phyloP scores from a whole-genome alignment of 2,888 invertebrate genomes.

The Mechanitis mazaeus region DNA sequence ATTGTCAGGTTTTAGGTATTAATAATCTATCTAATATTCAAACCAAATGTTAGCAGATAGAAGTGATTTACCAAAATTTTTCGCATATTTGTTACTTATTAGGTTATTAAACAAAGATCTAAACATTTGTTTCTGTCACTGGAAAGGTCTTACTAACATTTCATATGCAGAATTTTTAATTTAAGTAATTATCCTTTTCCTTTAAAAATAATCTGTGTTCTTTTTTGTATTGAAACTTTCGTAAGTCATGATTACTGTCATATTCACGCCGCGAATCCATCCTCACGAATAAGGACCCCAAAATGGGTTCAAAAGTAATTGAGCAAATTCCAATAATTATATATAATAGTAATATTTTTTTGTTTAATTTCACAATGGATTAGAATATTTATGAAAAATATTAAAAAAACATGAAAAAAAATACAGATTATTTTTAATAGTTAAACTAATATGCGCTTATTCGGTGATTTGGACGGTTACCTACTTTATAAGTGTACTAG shows the following conservation, averaged over 20 bases:
- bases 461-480: conserved; percentile 54
- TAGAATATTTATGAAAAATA: too few species aligned
- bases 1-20: conserved; percentile 62
- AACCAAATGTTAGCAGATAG: conserved; percentile 45
- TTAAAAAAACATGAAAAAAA: neutral
- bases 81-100: conserved; percentile 9
- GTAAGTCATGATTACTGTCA: too few species aligned
- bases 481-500: conserved; percentile 51
- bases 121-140: conserved; percentile 4
- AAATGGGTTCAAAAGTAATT: too few species aligned
- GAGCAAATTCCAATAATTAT: too few species aligned
- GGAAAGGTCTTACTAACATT: conserved; percentile 4
- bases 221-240: neutral
- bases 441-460: conserved; percentile 28
- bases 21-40: conserved; percentile 62
- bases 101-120: neutral
- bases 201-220: neutral
- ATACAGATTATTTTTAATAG: conserved; percentile 16
- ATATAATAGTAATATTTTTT: too few species aligned
- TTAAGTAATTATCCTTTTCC: neutral
- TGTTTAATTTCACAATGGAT: too few species aligned
- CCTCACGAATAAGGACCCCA: too few species aligned
- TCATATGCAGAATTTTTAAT: neutral
- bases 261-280: too few species aligned
- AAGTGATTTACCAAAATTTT: conserved; percentile 21